phyloP scores from a whole-genome alignment of 1,140 invertebrate genomes.

The Diabrotica undecimpunctata region DNA sequence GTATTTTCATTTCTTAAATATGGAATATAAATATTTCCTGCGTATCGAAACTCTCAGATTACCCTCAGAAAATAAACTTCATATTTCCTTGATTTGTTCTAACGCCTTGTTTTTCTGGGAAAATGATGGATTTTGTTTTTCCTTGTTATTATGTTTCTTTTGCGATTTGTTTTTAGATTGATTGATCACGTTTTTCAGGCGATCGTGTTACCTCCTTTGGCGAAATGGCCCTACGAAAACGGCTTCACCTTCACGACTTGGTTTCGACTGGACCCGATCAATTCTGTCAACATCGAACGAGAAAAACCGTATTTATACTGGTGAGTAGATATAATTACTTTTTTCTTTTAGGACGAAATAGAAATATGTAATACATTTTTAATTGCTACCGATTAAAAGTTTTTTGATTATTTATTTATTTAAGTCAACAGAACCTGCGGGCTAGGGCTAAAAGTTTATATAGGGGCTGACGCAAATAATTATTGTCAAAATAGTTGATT shows the following conservation, averaged over 20 bases:
- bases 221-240: constrained; percentile 97
- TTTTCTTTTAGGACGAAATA: too few species aligned
- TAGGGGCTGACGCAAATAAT: too few species aligned
- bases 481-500: too few species aligned
- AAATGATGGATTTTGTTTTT: background rate
- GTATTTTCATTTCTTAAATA: too few species aligned
- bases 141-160: background rate
- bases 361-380: too few species aligned
- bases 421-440: too few species aligned
- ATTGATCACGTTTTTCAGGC: constrained; percentile 62
- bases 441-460: too few species aligned
- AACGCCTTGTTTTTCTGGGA: background rate
- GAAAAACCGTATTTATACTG: constrained; percentile 98
- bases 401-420: too few species aligned
- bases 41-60: too few species aligned
- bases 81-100: background rate
- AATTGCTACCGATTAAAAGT: too few species aligned
- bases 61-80: background rate
- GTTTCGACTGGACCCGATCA: constrained; percentile 97
- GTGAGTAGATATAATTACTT: constrained; percentile 57
- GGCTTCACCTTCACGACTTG: constrained; percentile 99
- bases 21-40: too few species aligned
- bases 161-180: background rate
- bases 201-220: constrained; percentile 91
- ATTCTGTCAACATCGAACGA: constrained; percentile 96